Evolutionary conservation across 2,888 invertebrate genomes (phyloP), one percentile per base, ranked within the genome.

Genomic region (Brenthis ino): DNA sequence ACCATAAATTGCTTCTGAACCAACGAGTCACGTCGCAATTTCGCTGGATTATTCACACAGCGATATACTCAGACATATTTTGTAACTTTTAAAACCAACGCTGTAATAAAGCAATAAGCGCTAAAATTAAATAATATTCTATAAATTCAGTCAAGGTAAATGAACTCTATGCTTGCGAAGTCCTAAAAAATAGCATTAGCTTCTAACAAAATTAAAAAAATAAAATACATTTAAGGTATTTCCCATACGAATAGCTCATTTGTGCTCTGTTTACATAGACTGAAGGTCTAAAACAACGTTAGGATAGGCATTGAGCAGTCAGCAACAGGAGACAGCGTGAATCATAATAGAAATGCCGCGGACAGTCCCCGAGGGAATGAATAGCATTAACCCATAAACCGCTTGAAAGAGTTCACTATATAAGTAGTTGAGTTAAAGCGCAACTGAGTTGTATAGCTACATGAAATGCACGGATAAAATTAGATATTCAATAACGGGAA

Each of bases 401-500:
- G 71, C 51, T 70, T 64, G 66, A 61, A 72, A 71, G 72, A 72
- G 68, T 71, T 71, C 53, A 71, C 70, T 67, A 64, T 68, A 69
- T 69, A 72, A 72, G 72, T 70, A 72, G 70, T 68, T 61, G 65
- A 48, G 78, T 72, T 70, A 67, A 74, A 83, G 72, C 81, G 86
- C 85, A 87, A 82, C 76, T 76, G 78, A 79, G 77, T 78, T 80
- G 75, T 82, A 81, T 81, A 83, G 69, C 74, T 70, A 86, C 85
- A 85, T 85, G 84, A 86, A 85, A 87, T 91, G 88, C 86, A 89
- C 81, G 81, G 86, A 87, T 89, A 91, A 91, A 91, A 92, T 92
- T 92, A 91, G 91, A 91, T 91, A 92, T 91, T 92, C 92, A 91
- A 92, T 93, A 93, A 88, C 86, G 82, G 85, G 84, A 86, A 89